phyloP scores from a whole-genome alignment of 2,797 vertebrate genomes.

The Lithobates pipiens region DNA sequence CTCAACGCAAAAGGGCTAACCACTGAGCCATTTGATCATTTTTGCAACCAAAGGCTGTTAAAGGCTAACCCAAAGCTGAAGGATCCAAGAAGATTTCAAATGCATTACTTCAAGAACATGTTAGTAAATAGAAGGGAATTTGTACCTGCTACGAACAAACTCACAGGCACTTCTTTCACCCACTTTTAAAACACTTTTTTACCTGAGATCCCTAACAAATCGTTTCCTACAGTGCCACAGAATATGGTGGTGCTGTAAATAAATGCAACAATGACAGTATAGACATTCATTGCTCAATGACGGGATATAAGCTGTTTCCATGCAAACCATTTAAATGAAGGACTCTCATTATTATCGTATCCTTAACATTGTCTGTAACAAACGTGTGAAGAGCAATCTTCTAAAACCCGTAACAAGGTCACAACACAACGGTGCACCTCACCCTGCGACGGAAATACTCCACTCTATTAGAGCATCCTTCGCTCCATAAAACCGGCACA shows the following conservation, averaged over 20 bases:
- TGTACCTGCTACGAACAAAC: too few species aligned
- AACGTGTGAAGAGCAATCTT: background rate
- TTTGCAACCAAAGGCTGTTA: too few species aligned
- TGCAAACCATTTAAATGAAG: background rate
- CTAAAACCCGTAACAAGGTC: slow-evolving; percentile 3
- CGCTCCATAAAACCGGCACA: background rate
- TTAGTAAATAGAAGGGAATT: too few species aligned
- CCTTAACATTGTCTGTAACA: background rate
- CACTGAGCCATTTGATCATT: too few species aligned
- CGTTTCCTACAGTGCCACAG: background rate
- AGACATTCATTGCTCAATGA: background rate
- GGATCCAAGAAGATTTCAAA: too few species aligned
- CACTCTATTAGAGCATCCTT: background rate
- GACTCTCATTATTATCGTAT: background rate
- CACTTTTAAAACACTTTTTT: background rate
- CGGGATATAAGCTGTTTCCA: background rate
- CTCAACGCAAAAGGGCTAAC: too few species aligned
- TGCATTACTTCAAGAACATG: too few species aligned
- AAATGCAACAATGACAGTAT: background rate
- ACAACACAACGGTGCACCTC: background rate
- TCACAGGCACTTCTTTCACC: too few species aligned
- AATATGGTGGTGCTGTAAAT: background rate
- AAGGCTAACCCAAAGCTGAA: too few species aligned
- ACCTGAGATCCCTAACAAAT: background rate
- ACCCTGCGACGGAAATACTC: slow-evolving; percentile 21